Base-by-base conservation (phyloP, 2,797 vertebrate genomes). In the Anomalospiza imberbis region DNA sequence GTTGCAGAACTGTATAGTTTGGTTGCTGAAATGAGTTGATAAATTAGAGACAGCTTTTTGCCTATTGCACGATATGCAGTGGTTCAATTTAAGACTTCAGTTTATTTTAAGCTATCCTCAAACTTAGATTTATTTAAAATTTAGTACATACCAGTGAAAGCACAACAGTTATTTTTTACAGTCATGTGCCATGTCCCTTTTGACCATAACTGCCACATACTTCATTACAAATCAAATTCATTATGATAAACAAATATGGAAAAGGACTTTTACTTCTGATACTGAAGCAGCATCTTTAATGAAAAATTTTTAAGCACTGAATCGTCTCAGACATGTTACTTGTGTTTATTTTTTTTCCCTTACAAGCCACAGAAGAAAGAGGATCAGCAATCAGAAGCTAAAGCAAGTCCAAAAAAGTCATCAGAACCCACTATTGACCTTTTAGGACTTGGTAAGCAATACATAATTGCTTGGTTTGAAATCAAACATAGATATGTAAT, bases 401-500 rank as follows among this genome's bases (percentile, higher is more conserved):
- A 98, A 98, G 97, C 97, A 95, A 99, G 98, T 97, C 98, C 99
- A 38, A 99, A 98, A 97, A 99, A 98, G 94, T 96, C 96, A 89
- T 88, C 97, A 42, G 99, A 99, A 96, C 96, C 98, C 17, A 98
- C 98, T 48, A 98, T 99, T 95, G 99, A 99, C 97, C 98, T 99
- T 88, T 98, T 99, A 96, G 99, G 99, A 95, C 98, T 99, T 55
- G 99, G 99, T 99, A 98, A 99, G 99, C 97, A 97, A 74, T 84
- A 47, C 76, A 42, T 91, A 93, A 83, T 87, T 85, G 50, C 55
- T 53, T 62, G 29, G 3, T 72, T 91, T 94, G 58, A 40, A 77
- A n/a, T 77, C 17, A 50, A 71, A 62, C 28, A 17, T 17, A 40
- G 24, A n/a, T 65, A 24, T 0, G 0, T 53, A 1, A 2, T 62